Base-by-base conservation (phyloP, 1,140 invertebrate genomes). In the Grapholita molesta region DNA sequence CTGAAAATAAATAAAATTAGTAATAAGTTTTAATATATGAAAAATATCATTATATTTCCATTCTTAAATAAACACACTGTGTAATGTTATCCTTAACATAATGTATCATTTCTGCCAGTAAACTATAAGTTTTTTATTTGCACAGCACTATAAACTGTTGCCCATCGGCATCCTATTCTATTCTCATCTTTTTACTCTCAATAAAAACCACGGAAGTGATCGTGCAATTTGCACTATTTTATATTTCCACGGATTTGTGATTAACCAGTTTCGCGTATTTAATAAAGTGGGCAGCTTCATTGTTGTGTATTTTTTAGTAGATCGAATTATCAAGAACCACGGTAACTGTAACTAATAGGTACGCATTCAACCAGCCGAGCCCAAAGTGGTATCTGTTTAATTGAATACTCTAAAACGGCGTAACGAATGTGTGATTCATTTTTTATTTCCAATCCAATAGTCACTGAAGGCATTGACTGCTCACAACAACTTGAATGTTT, bases 331-430 rank as follows among this genome's bases (percentile, higher is more conserved):
- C 30, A 48, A 53, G 65, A 70, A 67, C 53, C 66, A 32, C 70
- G 55, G 38, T 71, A 71, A 71, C 70, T 68, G 70, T 71, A 71
- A 68, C 70, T 71, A 71, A 71, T 71, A 66, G 70, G 64, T 24
- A 48, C 42, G 67, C 42, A 48, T 67, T 73, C 55, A 61, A 42
- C 24, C 35, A 32, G 28, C 55, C 38, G 53, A 72, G 68, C 69
- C 71, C 68, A 70, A 35, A 23, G 53, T 30, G 28, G 55, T 68
- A 70, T 73, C 64, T 67, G 57, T 69, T 67, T 73, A 73, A 73
- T 73, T 70, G 72, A 74, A 70, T 74, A 67, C 66, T 55, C 65
- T 65, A 73, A 70, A 68, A 64, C 28, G 67, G 64, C 67, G 65
- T 70, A 53, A 55, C 65, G 64, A 70, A 70, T 66, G 66, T 65